Evolutionary conservation across 2,888 invertebrate species (phyloP), one percentile per base, ranked within the genome.

Genomic region (Tethea ocularis): DNA sequence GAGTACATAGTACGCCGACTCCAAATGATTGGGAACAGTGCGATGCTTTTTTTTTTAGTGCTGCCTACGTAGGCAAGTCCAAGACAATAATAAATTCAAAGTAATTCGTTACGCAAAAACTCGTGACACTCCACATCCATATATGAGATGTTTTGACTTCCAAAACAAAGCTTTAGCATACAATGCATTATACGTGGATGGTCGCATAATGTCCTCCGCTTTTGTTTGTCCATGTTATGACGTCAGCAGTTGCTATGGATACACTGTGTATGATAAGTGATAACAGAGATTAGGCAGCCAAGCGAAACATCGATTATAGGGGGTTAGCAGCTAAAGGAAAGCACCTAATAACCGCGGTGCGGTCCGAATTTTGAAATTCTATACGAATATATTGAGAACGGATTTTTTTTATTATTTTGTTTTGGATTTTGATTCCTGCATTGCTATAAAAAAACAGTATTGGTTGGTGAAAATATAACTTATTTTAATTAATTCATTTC

Each of bases 131-230:
- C 20, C 20, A 46, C n/a, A 41, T 20, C 46, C 46, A 10, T n/a
- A 46, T 46, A 46, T 46, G 46, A 20, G 2, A 2, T 0, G 17
- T n/a, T 46, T 46, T 46, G 46, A 46, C 46, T 46, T 46, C 20
- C 46, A 46, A 46, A 46, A 46, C 46, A 46, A n/a, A n/a, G 46
- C 10, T 46, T 46, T 46, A 46, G 20, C 46, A 46, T 46, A 46
- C 46, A 46, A 46, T 46, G 46, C 46, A 10, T 20, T 2, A 33
- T 33, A 33, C 10, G 41, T 46, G 17, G 20, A 20, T 46, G 46
- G 46, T 20, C 17, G 46, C 46, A 46, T 46, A 20, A 46, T 17
- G 20, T 41, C 41, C 17, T 17, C 20, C 20, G 46, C 46, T 46
- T 46, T 46, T 46, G 46, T 46, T 46, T 46, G 46, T 4, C n/a